phyloP scores from a whole-genome alignment of 2,113 vertebrate genomes.

The Chionis minor region DNA sequence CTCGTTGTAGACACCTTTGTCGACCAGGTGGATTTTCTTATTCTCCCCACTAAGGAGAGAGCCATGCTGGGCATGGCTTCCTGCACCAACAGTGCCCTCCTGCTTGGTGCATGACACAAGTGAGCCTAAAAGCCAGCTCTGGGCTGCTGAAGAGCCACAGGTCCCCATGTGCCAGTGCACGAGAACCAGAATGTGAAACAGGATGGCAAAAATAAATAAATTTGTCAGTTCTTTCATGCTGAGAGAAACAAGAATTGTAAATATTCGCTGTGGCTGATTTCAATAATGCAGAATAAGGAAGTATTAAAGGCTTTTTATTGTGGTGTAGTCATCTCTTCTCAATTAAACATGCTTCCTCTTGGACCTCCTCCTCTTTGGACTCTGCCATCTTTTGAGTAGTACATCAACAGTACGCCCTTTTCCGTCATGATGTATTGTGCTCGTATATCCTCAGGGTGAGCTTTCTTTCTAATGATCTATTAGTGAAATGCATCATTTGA shows the following conservation, averaged over 20 bases:
- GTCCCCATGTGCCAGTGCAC: background rate
- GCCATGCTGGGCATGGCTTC: background rate
- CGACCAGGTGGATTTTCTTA: background rate
- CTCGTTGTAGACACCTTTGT: background rate
- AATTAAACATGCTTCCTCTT: background rate
- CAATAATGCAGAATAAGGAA: background rate
- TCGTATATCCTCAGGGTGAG: conserved; percentile 18
- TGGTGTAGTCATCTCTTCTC: background rate
- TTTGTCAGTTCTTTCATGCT: background rate
- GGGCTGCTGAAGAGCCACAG: background rate
- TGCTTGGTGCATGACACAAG: rapidly evolving
- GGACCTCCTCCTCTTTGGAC: background rate
- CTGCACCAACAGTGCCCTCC: background rate
- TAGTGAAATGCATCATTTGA: conserved; percentile 65
- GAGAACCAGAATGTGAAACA: background rate
- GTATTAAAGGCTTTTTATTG: background rate
- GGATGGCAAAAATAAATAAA: background rate
- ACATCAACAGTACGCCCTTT: background rate
- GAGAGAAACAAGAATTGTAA: background rate
- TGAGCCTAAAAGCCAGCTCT: background rate
- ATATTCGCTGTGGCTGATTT: background rate
- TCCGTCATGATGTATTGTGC: conserved; percentile 11
- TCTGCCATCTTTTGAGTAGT: background rate
- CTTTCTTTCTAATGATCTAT: conserved; percentile 71
- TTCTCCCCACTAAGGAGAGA: background rate